A percentile compares a stretch with the other conserved stretches of the same genome.
Evolutionary conservation across 2,797 vertebrate genomes (phyloP).

Genomic region (Gymnoscopelus microlampas): DNA sequence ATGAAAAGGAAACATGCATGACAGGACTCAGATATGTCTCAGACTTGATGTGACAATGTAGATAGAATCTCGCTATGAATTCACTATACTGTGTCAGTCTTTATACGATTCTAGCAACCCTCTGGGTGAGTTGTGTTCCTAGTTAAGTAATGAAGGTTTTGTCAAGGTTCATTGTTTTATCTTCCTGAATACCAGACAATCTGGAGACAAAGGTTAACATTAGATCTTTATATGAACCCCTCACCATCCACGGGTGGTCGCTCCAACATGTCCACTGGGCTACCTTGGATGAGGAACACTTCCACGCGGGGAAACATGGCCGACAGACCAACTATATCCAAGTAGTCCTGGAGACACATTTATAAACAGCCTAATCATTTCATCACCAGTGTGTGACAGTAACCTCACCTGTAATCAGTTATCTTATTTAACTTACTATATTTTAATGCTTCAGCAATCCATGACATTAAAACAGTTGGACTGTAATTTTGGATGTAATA

Average conservation of each 20-base stretch:
- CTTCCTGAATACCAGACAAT: background rate
- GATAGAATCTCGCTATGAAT: too few species aligned
- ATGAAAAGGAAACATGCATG: too few species aligned
- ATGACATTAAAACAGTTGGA: background rate
- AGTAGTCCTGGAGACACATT: slow-evolving; percentile 78
- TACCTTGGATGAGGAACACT: slow-evolving; percentile 86
- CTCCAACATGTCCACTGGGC: slow-evolving; percentile 86
- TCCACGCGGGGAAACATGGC: slow-evolving; percentile 85
- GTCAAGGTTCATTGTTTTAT: too few species aligned
- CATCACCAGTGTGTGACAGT: too few species aligned
- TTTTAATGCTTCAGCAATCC: background rate
- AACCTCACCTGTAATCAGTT: background rate
- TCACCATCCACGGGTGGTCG: slow-evolving; percentile 83
- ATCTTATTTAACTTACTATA: background rate
- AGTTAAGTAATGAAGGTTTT: background rate
- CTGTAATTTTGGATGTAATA: slow-evolving; percentile 41
- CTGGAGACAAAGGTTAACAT: too few species aligned
- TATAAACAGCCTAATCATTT: background rate
- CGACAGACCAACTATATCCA: slow-evolving; percentile 84
- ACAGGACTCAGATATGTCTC: too few species aligned
- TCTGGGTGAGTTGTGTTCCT: background rate
- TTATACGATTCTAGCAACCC: too few species aligned
- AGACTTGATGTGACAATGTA: too few species aligned
- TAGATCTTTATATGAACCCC: slow-evolving; percentile 12
- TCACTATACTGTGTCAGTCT: too few species aligned